These are phyloP conservation scores for Pseudomyrmex dendroicus DNA, from an alignment of 1,140 invertebrate species.

Conservation along the genomic window DNA sequence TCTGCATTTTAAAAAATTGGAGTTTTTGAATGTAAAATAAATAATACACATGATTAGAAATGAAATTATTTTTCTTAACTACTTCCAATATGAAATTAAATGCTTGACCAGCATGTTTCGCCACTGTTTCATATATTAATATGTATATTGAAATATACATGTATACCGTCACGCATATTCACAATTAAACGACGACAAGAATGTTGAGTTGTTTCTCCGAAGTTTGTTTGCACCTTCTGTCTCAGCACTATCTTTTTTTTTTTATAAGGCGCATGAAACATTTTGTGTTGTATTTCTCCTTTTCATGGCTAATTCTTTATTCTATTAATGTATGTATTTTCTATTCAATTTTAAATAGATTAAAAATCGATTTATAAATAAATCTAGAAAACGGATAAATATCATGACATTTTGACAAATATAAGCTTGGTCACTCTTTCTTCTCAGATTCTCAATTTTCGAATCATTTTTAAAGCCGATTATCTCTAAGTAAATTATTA, in stretches of 20 bases:
- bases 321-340: slow-evolving; percentile 23
- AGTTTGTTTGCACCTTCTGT: slow-evolving; percentile 28
- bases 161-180: background rate
- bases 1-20: no score
- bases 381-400: background rate
- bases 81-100: background rate
- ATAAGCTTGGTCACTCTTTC: background rate
- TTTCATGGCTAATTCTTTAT: slow-evolving; percentile 21
- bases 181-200: background rate
- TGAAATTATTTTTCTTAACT: no score
- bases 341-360: slow-evolving; percentile 1
- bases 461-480: background rate
- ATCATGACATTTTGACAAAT: background rate
- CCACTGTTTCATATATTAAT: slow-evolving; percentile 16
- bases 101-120: slow-evolving; percentile 7
- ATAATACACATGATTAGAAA: no score
- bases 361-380: background rate
- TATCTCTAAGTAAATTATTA: no score
- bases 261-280: slow-evolving; percentile 37
- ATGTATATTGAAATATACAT: slow-evolving; percentile 3
- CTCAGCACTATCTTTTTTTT: background rate
- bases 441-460: background rate
- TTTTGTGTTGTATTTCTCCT: slow-evolving; percentile 32
- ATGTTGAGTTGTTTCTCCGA: background rate
- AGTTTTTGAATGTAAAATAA: no score